Conservation (phyloP, 2,113 vertebrate genomes). For the Urocolius indicus region DNA sequence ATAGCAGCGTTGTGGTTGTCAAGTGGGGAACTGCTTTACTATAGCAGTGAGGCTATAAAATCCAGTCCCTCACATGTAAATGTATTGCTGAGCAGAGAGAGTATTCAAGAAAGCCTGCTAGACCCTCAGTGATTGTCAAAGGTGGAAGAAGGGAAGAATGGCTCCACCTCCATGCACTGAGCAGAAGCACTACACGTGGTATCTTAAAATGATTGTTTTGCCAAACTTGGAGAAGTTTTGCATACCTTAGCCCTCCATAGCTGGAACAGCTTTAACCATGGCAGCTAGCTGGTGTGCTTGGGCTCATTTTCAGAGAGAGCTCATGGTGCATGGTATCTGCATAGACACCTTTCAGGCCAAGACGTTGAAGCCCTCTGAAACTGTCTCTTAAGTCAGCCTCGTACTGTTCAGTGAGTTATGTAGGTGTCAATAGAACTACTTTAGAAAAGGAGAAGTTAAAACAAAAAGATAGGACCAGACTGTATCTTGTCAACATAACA, state of each 20-base stretch:
- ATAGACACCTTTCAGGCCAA: background rate
- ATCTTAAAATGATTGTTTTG: background rate
- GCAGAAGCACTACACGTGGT: background rate
- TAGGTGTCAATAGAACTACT: background rate
- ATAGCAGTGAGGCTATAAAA: background rate
- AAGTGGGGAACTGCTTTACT: background rate
- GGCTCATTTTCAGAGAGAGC: background rate
- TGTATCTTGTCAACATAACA: conserved; percentile 34
- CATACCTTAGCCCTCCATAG: background rate
- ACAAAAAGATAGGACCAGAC: background rate
- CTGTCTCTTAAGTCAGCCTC: background rate
- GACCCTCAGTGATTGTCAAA: background rate
- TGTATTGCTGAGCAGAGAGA: background rate
- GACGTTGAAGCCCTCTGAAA: background rate
- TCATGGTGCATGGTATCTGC: background rate
- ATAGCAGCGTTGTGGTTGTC: background rate
- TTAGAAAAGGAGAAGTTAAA: conserved; percentile 9
- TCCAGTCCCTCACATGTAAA: background rate
- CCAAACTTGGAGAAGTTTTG: background rate
- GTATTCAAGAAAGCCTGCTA: background rate
- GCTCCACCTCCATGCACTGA: background rate
- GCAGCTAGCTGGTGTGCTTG: background rate
- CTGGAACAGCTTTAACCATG: background rate
- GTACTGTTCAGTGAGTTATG: background rate
- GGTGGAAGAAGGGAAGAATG: background rate